Evolutionary conservation across 2,797 vertebrate species (phyloP).

Genomic region (Perodicticus potto): DNA sequence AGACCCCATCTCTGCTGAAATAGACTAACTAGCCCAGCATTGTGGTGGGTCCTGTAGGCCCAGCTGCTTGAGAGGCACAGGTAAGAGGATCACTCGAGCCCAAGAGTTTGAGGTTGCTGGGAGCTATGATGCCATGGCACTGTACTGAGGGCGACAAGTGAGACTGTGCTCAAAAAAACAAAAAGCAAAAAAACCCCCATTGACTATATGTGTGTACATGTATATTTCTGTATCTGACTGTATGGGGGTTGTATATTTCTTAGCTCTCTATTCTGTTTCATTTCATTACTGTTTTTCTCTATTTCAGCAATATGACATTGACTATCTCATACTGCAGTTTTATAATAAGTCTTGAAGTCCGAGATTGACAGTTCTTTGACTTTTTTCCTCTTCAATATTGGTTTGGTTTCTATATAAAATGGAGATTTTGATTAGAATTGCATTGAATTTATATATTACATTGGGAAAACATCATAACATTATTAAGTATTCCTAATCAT

Average conservation of each 20-base stretch:
- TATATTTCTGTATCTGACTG: too few species aligned
- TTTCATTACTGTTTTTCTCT: not conserved
- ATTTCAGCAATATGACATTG: not conserved
- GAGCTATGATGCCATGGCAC: too few species aligned
- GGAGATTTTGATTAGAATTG: not conserved
- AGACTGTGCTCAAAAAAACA: too few species aligned
- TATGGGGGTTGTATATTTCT: not conserved
- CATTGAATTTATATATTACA: not conserved
- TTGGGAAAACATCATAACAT: not conserved
- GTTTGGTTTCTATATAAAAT: not conserved
- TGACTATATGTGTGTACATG: too few species aligned
- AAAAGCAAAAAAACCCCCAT: too few species aligned
- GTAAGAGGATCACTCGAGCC: too few species aligned
- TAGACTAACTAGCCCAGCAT: too few species aligned
- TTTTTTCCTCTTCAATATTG: not conserved
- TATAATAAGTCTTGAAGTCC: not conserved
- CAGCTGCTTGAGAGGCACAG: too few species aligned
- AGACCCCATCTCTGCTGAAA: too few species aligned
- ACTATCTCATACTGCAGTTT: not conserved
- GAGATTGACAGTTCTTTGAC: not conserved
- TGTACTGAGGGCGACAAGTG: too few species aligned
- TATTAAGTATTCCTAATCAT: not conserved
- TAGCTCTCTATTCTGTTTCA: not conserved
- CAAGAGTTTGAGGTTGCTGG: too few species aligned
- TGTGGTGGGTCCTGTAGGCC: too few species aligned